phyloP scores from a whole-genome alignment of 2,888 invertebrate species.

The Lacanobia wlatinum region DNA sequence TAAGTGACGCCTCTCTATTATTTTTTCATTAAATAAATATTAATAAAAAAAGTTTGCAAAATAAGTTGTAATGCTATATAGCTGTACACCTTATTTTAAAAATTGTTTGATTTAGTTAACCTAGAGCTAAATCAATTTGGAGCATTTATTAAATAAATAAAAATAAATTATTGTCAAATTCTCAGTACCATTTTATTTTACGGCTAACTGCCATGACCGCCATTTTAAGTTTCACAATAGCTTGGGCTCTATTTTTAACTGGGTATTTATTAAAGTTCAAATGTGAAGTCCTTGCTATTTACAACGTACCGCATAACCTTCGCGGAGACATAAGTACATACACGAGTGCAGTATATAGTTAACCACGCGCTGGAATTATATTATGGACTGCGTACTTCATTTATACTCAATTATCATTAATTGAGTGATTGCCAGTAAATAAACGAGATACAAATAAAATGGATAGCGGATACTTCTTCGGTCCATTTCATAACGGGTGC shows the following conservation, averaged over 20 bases:
- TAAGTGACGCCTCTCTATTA: no score
- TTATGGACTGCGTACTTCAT: slow-evolving; percentile 13
- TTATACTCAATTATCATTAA: slow-evolving; percentile 57
- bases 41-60: no score
- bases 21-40: no score
- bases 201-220: not conserved
- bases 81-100: not conserved
- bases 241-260: slow-evolving; percentile 21
- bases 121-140: not conserved
- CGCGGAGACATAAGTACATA: slow-evolving; percentile 26
- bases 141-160: not conserved
- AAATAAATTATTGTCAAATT: not conserved
- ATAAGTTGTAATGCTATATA: no score
- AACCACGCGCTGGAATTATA: slow-evolving; percentile 19
- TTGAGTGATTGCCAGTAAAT: slow-evolving; percentile 64
- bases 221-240: not conserved
- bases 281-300: slow-evolving; percentile 21
- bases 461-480: slow-evolving; percentile 57
- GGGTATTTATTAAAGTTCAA: slow-evolving; percentile 21
- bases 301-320: slow-evolving; percentile 13
- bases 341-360: slow-evolving; percentile 13
- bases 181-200: slow-evolving; percentile 1
- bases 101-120: no score
- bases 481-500: slow-evolving; percentile 64
- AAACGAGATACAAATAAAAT: slow-evolving; percentile 61